Conservation (phyloP, 2,888 invertebrate genomes). For the Beris chalybata region DNA sequence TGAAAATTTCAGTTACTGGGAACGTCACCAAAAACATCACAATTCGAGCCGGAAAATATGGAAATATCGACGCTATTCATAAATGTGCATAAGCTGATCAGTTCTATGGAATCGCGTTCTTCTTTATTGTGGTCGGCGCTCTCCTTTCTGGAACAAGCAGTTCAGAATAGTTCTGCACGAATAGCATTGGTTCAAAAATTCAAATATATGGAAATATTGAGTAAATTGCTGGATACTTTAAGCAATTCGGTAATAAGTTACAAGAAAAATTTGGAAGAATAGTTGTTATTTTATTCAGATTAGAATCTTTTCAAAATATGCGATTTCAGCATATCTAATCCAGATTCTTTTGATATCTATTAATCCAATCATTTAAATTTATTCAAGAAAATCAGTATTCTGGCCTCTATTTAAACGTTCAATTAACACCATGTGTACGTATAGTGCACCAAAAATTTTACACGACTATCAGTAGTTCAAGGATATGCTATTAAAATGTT, state of each 20-base stretch:
- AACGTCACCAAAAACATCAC: background rate
- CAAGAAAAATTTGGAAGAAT: no score
- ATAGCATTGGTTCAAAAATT: slow-evolving; percentile 48
- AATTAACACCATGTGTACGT: no score
- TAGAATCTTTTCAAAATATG: no score
- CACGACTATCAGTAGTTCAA: no score
- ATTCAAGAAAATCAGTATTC: no score
- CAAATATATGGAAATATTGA: slow-evolving; percentile 50
- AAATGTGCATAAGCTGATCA: slow-evolving; percentile 50
- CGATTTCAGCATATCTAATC: no score
- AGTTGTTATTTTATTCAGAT: no score
- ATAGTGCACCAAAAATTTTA: no score
- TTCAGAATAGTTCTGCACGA: slow-evolving; percentile 49
- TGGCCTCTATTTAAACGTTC: no score
- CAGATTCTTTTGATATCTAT: no score
- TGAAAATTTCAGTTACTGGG: slow-evolving; percentile 5
- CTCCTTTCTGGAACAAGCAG: slow-evolving; percentile 49
- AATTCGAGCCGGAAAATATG: slow-evolving; percentile 45
- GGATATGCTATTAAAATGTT: no score
- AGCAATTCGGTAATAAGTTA: slow-evolving; percentile 40
- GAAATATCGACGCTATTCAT: slow-evolving; percentile 51
- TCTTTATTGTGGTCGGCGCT: slow-evolving; percentile 52
- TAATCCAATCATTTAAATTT: no score
- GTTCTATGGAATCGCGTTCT: slow-evolving; percentile 45
- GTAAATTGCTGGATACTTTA: slow-evolving; percentile 47